Evolutionary conservation across 2,797 vertebrate species (phyloP), one percentile per base, ranked within the genome.

Genomic region (Poecilia gillii): DNA sequence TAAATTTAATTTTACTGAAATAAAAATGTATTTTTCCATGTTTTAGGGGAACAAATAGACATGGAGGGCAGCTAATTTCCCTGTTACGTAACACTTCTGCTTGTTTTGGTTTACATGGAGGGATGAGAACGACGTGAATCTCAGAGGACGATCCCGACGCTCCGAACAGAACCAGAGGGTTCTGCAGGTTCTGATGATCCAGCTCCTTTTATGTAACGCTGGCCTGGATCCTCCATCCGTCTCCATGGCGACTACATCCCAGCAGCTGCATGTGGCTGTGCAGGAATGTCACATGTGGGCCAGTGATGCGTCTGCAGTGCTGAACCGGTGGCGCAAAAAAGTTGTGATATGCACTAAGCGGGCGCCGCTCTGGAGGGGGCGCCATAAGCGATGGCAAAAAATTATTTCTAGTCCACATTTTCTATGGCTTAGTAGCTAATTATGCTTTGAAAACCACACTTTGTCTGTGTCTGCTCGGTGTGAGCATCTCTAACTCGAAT

Each of bases 241-340:
- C 46, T 73, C 88, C 84, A 87, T 90, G 89, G 87, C 6, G 83
- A 93, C 90, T 81, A 49, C 80, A 87, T 90, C 84, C 66, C 82
- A 6, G 85, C 47, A 0, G 70, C 73, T 39, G 33, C 75, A 59
- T 36, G 16, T 47, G 31, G 78, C 62, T 78, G 83, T 83, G 87
- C 77, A 83, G 82, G 86, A 88, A 89, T 88, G 86, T 84, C 74
- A 81, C 77, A 79, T 83, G 73, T 79, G 82, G 70, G 39, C 23
- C 87, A 66, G 64, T 77, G 59, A 80, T 80, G n/a, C 82, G 77
- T 77, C 81, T 82, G 88, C 86, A 83, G 84, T 81, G 79, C 82
- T 80, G 81, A 51, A 23, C 49, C 4, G 14, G 14, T 47, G 46
- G 46, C 46, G 14, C 49, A 23, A 51, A 51, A 51, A 51, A 51